Evolutionary conservation across 2,797 vertebrate species (phyloP), one percentile per base, ranked within the genome.

Genomic region (Myotis daubentonii): DNA sequence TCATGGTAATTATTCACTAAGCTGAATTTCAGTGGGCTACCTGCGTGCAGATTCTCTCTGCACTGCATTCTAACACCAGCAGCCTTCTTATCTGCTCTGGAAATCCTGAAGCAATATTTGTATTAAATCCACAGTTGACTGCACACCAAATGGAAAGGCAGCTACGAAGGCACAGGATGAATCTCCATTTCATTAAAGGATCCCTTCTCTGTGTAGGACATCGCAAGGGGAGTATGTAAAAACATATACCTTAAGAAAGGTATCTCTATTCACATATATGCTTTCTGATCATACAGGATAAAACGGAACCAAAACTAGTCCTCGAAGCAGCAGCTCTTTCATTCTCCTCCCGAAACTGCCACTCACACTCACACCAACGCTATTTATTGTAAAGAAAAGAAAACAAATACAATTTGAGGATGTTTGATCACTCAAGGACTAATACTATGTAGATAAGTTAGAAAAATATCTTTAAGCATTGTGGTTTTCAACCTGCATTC

Each of bases 1-100:
- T 97, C 85, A 96, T 95, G 68, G 91, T 97, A 93, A 97, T 98
- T 98, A 97, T 97, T 97, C 86, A 13, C 87, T 96, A 95, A 95
- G 84, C 66, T 97, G 96, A 97, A 96, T 89, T 36, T 97, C 95
- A 96, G 89, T 91, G 88, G 95, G 83, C 97, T 98, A 98, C 96
- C 96, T 97, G 75, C 89, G 41, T 96, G 55, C 81, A 97, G 89
- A 91, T 97, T 96, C 95, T 97, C 96, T 94, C 71, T 97, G 86
- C 30, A 60, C 47, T 81, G 70, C 65, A 84, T 90, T 96, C 60
- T 92, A 89, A 76, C 2, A 5, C 88, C 88, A 97, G 72, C 44
- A 79, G 60, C 10, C 3, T 96, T 94, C 92, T 96, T 96, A 93
- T 95, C 96, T 97, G 60, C 72, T 97, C 53, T 94, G 70, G 55